These are phyloP conservation scores for Scotopteryx bipunctaria DNA, from an alignment of 2,888 invertebrate species.

Conservation along the genomic window DNA sequence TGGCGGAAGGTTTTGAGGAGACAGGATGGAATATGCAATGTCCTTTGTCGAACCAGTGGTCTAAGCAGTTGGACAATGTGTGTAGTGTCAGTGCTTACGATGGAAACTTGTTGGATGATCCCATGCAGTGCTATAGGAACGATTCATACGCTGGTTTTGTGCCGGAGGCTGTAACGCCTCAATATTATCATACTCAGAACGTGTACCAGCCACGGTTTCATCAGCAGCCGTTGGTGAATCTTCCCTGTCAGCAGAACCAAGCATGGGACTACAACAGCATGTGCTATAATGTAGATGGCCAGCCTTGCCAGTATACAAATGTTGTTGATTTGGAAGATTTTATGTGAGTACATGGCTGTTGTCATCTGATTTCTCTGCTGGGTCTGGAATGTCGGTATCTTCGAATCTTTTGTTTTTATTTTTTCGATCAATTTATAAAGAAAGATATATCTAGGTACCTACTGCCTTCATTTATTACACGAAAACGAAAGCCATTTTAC, in stretches of 20 bases:
- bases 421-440: no score
- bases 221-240: slow-evolving; percentile 49
- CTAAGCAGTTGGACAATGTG: slow-evolving; percentile 50
- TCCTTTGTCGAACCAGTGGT: slow-evolving; percentile 62
- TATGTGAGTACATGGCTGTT: slow-evolving; percentile 84
- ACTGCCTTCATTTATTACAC: no score
- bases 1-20: slow-evolving; percentile 57
- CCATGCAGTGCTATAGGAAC: slow-evolving; percentile 60
- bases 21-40: slow-evolving; percentile 65
- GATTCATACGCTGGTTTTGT: slow-evolving; percentile 46
- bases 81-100: slow-evolving; percentile 53
- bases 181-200: slow-evolving; percentile 48
- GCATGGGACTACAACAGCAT: slow-evolving; percentile 86
- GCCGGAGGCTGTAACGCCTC: slow-evolving; percentile 42
- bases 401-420: no score
- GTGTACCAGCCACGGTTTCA: slow-evolving; percentile 47
- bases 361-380: slow-evolving; percentile 1
- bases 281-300: slow-evolving; percentile 86
- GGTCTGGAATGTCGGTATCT: not conserved
- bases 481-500: no score
- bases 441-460: no score
- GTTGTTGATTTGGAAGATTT: slow-evolving; percentile 89
- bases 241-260: slow-evolving; percentile 76
- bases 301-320: slow-evolving; percentile 86
- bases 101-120: slow-evolving; percentile 46